Base-by-base conservation (phyloP, 1,140 invertebrate genomes). In the Philopotamus ludificatus region DNA sequence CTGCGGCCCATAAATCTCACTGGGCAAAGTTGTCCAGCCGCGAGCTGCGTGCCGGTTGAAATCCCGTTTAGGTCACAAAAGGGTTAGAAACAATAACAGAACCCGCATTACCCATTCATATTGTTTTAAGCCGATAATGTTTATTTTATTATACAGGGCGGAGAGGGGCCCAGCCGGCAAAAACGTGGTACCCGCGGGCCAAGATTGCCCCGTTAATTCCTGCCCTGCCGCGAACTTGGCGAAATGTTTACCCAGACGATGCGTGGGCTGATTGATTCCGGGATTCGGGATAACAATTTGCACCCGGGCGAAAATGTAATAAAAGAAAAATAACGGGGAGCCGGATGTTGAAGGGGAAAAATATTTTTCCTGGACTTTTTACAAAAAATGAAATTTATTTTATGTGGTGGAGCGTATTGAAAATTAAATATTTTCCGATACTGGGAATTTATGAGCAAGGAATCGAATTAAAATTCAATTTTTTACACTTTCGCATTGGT, bases 91-190 rank as follows among this genome's bases (percentile, higher is more conserved):
- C 28, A 63, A 63, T 41, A 63, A 63, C 50, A 63, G 20, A 45
- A 20, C 9, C 28, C 50, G 21, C 61, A 63, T 63, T 63, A 63
- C 22, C 3, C 28, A 54, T 63, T 63, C 49, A 63, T 63, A 63
- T 63, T 63, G 55, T 63, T 63, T 63, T 54, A 63, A 54, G 34
- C 51, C 28, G 41, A 63, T 63, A 63, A 63, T 54, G 49, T 63
- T 63, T 63, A 54, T 45, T 63, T 55, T 63, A 51, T 63, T 21
- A 63, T 20, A 34, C 10, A 26, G 53, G 41, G 12, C 41, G 4
- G 28, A 45, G 45, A 45, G 26, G 20, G 20, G 18, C 63, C 10
- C 39, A 9, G 57, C 50, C 50, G 4, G 50, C 3, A 47, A 47
- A 47, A 47, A 47, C 44, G 44, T 4, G 42, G 8, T 16, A 18